A percentile compares a stretch with the other conserved stretches of the same genome.
Conservation (phyloP, 2,113 vertebrate species). For the Oryzias celebensis region DNA sequence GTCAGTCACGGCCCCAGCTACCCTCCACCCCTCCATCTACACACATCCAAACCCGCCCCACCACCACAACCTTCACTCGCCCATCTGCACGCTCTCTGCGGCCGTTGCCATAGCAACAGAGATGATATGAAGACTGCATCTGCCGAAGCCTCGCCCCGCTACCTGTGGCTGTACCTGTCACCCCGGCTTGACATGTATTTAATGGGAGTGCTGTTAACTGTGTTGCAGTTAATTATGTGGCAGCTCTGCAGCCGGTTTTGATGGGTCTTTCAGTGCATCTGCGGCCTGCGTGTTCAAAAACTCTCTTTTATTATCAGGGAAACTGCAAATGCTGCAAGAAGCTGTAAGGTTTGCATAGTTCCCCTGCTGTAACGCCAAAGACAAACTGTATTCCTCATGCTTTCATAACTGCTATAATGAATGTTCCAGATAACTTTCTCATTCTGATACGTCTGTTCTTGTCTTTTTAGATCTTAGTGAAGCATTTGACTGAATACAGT, state of each 20-base stretch:
- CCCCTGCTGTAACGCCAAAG: background rate
- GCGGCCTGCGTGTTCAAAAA: background rate
- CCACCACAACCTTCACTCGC: background rate
- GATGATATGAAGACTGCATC: slow-evolving; percentile 47
- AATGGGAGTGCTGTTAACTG: slow-evolving; percentile 37
- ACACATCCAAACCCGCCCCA: background rate
- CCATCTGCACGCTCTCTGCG: slow-evolving; percentile 52
- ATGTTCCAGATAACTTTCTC: too few relatives aligned
- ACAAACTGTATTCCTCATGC: too few relatives aligned
- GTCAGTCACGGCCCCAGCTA: slow-evolving; percentile 58
- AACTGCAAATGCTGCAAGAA: too few relatives aligned
- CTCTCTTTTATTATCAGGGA: background rate
- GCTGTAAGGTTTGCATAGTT: too few relatives aligned
- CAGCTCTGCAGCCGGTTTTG: slow-evolving; percentile 10
- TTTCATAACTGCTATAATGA: too few relatives aligned
- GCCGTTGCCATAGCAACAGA: slow-evolving; percentile 70
- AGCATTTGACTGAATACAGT: too few relatives aligned
- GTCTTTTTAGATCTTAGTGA: too few relatives aligned
- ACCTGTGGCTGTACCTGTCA: slow-evolving; percentile 46
- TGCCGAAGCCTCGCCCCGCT: slow-evolving; percentile 32
- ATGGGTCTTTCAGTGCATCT: background rate
- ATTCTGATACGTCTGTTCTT: too few relatives aligned
- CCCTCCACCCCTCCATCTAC: slow-evolving; percentile 15
- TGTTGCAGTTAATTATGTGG: slow-evolving; percentile 11
- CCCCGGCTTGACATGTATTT: slow-evolving; percentile 11